Evolutionary conservation across 2,888 invertebrate species (phyloP).

Genomic region (Cancer borealis): DNA sequence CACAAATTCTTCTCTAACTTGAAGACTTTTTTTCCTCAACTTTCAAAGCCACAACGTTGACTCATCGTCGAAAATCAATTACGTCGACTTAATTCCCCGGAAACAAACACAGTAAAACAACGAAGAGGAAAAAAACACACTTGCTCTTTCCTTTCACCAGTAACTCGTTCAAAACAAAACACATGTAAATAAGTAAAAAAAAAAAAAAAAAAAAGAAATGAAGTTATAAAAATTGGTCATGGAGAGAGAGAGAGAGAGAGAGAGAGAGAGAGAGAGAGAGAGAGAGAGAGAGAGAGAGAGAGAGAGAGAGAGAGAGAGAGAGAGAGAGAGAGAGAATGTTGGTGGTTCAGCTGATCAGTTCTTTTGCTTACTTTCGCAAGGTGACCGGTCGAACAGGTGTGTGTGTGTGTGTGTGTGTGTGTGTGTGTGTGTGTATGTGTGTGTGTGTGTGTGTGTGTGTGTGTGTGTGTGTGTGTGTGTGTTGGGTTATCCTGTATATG

Average conservation of each 20-base stretch:
- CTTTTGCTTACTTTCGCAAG: background rate
- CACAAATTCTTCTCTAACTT: too few relatives aligned
- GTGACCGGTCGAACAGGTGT: background rate
- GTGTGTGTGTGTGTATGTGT: too few relatives aligned
- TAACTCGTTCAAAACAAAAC: background rate
- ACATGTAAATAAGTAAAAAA: background rate
- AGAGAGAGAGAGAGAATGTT: background rate
- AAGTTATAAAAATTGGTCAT: background rate
- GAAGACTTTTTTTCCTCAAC: background rate
- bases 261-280: slow-evolving; percentile 14
- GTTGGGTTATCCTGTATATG: too few relatives aligned
- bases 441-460: too few relatives aligned
- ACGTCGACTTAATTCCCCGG: background rate
- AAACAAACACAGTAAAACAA: too few relatives aligned
- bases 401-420: slow-evolving; percentile 25
- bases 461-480: too few relatives aligned
- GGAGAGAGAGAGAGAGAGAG: slow-evolving; percentile 20
- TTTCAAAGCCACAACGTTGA: background rate
- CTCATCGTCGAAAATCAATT: too few relatives aligned
- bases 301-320: slow-evolving; percentile 20
- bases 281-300: slow-evolving; percentile 20
- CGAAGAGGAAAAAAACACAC: background rate
- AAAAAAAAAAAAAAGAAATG: background rate
- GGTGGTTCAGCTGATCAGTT: too few relatives aligned
- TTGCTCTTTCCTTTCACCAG: too few relatives aligned